phyloP scores from a whole-genome alignment of 2,888 invertebrate species.

The Rhabditophanes sp. region DNA sequence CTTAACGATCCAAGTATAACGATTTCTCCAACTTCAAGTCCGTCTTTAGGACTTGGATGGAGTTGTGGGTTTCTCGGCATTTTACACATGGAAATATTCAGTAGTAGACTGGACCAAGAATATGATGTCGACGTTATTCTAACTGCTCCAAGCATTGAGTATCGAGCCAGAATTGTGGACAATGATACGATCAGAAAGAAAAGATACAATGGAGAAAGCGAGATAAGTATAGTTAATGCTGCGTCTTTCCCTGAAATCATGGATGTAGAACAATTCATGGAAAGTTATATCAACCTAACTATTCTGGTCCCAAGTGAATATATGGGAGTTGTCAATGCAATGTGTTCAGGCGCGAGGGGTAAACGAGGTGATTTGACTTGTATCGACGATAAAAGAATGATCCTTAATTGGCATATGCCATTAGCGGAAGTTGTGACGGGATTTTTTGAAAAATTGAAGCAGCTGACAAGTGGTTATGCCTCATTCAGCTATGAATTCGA shows the following conservation, averaged over 20 bases:
- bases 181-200: conserved; percentile 33
- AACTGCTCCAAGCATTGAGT: conserved; percentile 51
- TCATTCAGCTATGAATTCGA: conserved; percentile 77
- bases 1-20: conserved; percentile 83
- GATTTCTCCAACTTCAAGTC: conserved; percentile 56
- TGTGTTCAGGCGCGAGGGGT: conserved; percentile 30
- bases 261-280: conserved; percentile 27
- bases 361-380: conserved; percentile 31
- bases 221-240: conserved; percentile 27
- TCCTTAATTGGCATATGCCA: conserved; percentile 69
- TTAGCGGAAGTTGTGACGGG: conserved; percentile 81
- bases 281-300: conserved; percentile 35
- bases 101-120: conserved; percentile 49
- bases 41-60: conserved; percentile 50
- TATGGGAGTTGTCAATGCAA: conserved; percentile 25
- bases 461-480: conserved; percentile 73
- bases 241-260: conserved; percentile 24
- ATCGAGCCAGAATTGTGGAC: conserved; percentile 45
- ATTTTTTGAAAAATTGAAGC: conserved; percentile 79
- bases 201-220: conserved; percentile 24
- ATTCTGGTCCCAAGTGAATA: conserved; percentile 33
- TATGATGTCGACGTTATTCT: conserved; percentile 49
- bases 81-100: conserved; percentile 50
- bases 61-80: conserved; percentile 46
- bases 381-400: conserved; percentile 60